Base-by-base conservation (phyloP, 2,797 vertebrate genomes). In the Rhynchonycteris naso region DNA sequence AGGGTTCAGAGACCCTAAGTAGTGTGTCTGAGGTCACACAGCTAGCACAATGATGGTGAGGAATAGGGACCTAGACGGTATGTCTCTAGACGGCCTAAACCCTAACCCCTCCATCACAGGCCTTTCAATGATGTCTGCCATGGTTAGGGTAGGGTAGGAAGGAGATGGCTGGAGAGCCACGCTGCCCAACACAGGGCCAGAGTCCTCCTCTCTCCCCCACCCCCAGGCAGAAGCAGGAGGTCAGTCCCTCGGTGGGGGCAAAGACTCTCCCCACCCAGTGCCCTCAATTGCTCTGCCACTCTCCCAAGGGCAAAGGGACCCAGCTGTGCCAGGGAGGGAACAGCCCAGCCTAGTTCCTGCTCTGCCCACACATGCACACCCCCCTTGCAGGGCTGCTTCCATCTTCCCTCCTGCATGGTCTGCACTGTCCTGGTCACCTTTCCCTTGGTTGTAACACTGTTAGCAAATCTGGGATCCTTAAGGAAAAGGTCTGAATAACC, bases 351-450 rank as follows among this genome's bases (percentile, higher is more conserved):
- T 38, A 16, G 58, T 22, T 33, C 65, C n/a, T 0, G 0, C 5
- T 13, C 68, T 30, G n/a, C 72, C 0, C 3, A 43, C 43, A 43
- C 43, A 43, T 43, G 43, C 35, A 16, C 16, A 35, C 47, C 10
- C 43, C 22, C 47, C 54, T 50, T 54, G 47, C 11, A 21, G 54
- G 19, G 63, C 33, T 18, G 50, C 63, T 61, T 47, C 69, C 33
- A 5, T 11, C 12, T 9, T 22, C 75, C 15, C 22, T 81, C 28
- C 63, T 2, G 7, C 66, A 71, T 69, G 72, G 80, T 26, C 28
- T 59, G 79, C 35, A 33, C 61, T 22, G 14, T 18, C 68, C 81
- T 78, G 79, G 78, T 88, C 72, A 80, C 91, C 88, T 84, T 61
- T 4, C 74, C 14, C 13, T 7, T 26, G 11, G 30, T 65, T 19